Evolutionary conservation across 2,113 vertebrate genomes (phyloP).

Genomic region (Colossoma macropomum): DNA sequence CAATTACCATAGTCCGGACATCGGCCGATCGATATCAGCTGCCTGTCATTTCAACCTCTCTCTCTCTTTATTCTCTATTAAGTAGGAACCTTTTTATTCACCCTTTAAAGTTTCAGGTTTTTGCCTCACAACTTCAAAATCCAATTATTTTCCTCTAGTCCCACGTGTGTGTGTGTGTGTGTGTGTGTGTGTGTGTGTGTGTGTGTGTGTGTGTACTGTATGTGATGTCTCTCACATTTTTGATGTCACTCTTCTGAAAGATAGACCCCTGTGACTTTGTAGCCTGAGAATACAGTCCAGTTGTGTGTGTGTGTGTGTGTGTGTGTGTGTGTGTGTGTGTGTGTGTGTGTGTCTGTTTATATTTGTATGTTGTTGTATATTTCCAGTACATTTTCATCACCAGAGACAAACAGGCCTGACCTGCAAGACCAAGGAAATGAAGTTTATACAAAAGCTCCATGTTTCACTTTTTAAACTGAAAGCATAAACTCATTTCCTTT

Average conservation of each 20-base stretch:
- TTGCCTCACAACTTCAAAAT: conserved; percentile 9
- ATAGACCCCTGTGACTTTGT: background rate
- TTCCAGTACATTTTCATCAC: no score
- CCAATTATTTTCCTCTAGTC: conserved; percentile 20
- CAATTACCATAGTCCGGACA: conserved; percentile 37
- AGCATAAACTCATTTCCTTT: no score
- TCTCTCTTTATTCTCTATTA: background rate
- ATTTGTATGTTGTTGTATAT: no score
- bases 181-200: conserved; percentile 4
- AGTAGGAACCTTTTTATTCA: conserved; percentile 10
- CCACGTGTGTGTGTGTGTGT: conserved; percentile 4
- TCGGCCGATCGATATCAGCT: conserved; percentile 50
- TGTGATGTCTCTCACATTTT: conserved; percentile 32
- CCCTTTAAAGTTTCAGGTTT: conserved; percentile 16
- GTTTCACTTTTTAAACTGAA: no score
- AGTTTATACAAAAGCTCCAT: no score
- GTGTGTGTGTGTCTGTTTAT: no score
- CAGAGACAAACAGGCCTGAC: no score
- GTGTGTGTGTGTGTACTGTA: conserved; percentile 9
- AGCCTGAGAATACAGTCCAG: no score
- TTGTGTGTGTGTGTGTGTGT: no score
- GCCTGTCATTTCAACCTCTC: conserved; percentile 32
- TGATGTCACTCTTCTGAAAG: background rate
- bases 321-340: no score
- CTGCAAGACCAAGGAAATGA: no score